Percentiles rank a stretch among this genome's conserved stretches.
Evolutionary conservation across 2,888 invertebrate species (phyloP).

Genomic region (Aromia moschata): DNA sequence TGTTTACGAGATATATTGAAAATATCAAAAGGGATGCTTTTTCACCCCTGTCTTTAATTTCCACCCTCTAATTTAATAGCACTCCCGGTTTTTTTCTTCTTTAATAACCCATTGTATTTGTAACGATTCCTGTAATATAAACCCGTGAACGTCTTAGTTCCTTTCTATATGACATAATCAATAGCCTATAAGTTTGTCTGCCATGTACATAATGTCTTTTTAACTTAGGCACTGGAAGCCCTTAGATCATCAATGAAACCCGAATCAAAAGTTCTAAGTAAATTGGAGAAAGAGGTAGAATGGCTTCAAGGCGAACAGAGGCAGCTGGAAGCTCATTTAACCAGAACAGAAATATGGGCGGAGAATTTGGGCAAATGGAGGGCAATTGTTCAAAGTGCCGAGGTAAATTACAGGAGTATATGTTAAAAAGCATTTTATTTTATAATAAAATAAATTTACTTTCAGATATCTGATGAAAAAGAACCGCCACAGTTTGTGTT

Average conservation of each 20-base stretch:
- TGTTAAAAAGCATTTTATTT: not conserved
- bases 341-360: conserved; percentile 89
- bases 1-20: no score
- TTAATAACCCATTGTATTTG: no score
- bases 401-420: conserved; percentile 64
- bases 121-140: no score
- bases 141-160: no score
- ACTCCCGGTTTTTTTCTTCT: no score
- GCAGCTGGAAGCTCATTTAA: conserved; percentile 84
- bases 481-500: conserved; percentile 76
- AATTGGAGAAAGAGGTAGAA: conserved; percentile 86
- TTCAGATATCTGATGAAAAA: conserved; percentile 63
- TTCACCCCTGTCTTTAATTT: no score
- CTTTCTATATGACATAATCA: no score
- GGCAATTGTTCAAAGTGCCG: conserved; percentile 84
- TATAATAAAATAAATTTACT: conserved; percentile 25
- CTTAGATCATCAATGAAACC: conserved; percentile 83
- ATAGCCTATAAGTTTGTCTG: no score
- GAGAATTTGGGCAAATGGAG: conserved; percentile 90
- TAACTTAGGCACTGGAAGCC: conserved; percentile 77
- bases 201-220: no score
- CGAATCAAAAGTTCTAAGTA: conserved; percentile 81
- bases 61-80: no score
- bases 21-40: no score
- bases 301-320: conserved; percentile 82